Evolutionary conservation across 2,888 invertebrate species (phyloP).

Genomic region (Celastrina argiolus): DNA sequence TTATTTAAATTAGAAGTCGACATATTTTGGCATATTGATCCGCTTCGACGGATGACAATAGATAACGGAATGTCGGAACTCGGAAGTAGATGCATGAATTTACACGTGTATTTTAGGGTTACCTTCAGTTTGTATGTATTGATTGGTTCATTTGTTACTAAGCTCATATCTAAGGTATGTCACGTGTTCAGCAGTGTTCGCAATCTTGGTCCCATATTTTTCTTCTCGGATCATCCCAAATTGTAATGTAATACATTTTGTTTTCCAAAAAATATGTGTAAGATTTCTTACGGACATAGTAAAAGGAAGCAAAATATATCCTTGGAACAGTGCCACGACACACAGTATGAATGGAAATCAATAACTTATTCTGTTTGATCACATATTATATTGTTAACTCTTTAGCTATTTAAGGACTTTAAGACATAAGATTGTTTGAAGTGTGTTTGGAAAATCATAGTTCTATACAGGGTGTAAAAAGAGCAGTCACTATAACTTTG

Average conservation of each 20-base stretch:
- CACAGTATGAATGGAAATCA: background rate
- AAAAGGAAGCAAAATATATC: conserved; percentile 1
- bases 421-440: too few species aligned
- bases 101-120: background rate
- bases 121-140: background rate
- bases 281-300: background rate
- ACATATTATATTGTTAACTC: background rate
- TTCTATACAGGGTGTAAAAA: too few species aligned
- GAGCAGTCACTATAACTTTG: too few species aligned
- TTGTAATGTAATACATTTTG: too few species aligned
- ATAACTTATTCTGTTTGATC: background rate
- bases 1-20: background rate
- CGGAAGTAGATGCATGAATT: conserved; percentile 1
- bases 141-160: background rate
- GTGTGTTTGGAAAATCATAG: too few species aligned
- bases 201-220: background rate
- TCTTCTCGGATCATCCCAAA: background rate
- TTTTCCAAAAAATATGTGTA: background rate
- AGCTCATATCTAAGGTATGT: background rate
- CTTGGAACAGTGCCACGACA: conserved; percentile 8
- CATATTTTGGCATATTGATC: conserved; percentile 21
- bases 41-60: background rate
- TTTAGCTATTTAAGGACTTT: too few species aligned
- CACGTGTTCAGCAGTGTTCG: background rate
- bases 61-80: background rate